phyloP scores from a whole-genome alignment of 2,797 vertebrate genomes.

The Novumbra hubbsi region DNA sequence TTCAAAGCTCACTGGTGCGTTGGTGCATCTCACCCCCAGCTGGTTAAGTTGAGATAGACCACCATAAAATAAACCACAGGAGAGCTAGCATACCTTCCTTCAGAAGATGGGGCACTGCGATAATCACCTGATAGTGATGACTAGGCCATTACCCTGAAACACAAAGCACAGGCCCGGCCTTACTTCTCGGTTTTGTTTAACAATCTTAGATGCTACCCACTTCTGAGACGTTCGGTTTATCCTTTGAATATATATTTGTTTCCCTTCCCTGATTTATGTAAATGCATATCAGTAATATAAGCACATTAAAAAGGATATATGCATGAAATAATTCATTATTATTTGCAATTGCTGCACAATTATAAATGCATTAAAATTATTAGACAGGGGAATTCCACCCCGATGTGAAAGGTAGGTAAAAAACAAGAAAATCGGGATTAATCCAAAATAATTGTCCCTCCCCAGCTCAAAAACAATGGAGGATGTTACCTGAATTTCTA shows the following conservation, averaged over 20 bases:
- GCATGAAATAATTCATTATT: background rate
- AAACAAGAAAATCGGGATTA: too few species aligned
- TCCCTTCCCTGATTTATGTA: background rate
- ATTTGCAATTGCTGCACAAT: background rate
- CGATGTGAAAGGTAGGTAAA: too few species aligned
- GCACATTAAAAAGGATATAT: background rate
- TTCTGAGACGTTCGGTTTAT: too few species aligned
- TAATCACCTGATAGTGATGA: slow-evolving; percentile 37
- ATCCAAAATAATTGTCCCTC: too few species aligned
- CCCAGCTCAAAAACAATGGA: too few species aligned
- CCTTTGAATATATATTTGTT: background rate
- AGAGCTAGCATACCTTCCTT: slow-evolving; percentile 27
- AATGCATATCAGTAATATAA: background rate
- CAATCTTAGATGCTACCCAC: background rate
- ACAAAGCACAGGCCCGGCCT: background rate
- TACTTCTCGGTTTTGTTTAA: background rate
- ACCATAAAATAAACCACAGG: slow-evolving; percentile 40
- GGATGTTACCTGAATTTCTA: too few species aligned
- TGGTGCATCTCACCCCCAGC: slow-evolving; percentile 34
- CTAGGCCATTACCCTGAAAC: slow-evolving; percentile 28
- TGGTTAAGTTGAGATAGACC: slow-evolving; percentile 41
- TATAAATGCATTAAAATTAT: background rate
- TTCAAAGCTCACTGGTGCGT: slow-evolving; percentile 42
- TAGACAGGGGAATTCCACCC: too few species aligned
- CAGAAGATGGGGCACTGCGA: slow-evolving; percentile 21